Conservation (phyloP, 2,888 invertebrate genomes). For the Thereva unica region DNA sequence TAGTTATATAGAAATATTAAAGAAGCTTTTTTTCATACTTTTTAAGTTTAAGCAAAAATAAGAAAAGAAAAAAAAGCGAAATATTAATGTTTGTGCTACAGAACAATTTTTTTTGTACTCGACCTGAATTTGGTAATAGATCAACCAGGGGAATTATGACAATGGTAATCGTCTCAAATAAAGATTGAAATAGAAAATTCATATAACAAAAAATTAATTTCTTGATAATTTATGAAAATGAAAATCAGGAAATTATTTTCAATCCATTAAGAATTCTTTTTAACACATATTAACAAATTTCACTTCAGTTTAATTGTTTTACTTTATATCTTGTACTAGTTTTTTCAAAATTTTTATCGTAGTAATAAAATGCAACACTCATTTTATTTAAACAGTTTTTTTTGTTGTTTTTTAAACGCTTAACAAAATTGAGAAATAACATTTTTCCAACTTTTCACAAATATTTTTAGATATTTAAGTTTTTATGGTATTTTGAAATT, state of each 20-base stretch:
- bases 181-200: not conserved
- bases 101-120: no score
- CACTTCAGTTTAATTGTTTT: conserved; percentile 29
- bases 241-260: conserved; percentile 15
- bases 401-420: conserved; percentile 9
- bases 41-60: no score
- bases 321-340: conserved; percentile 31
- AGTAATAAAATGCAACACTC: conserved; percentile 14
- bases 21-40: no score
- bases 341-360: conserved; percentile 10
- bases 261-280: not conserved
- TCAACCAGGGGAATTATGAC: conserved; percentile 21
- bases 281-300: not conserved
- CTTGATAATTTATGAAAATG: not conserved
- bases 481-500: not conserved
- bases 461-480: not conserved
- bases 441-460: conserved; percentile 4
- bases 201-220: not conserved
- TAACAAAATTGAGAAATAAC: not conserved
- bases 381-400: not conserved
- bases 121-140: no score
- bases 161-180: conserved; percentile 37
- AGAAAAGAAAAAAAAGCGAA: no score
- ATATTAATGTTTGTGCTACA: no score
- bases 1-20: no score